Percentiles rank a stretch among this genome's conserved stretches.
Conservation (phyloP, 2,888 invertebrate species). For the Nezara viridula region DNA sequence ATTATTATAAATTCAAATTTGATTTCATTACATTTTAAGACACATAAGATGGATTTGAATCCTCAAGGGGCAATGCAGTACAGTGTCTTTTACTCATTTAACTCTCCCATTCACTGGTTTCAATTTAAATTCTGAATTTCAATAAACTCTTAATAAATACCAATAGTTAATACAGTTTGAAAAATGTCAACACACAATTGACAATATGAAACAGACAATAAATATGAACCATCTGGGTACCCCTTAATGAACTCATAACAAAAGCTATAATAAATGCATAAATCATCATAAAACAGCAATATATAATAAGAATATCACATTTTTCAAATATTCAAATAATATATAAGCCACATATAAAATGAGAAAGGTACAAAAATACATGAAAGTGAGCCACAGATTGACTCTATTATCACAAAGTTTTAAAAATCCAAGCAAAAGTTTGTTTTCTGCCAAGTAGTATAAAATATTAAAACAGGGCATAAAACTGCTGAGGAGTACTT, state of each 20-base stretch:
- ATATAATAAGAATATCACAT: conserved; percentile 7
- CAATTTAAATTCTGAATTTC: too few relatives aligned
- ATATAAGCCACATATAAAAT: not conserved
- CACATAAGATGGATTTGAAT: conserved; percentile 7
- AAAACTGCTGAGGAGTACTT: not conserved
- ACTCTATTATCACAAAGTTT: conserved; percentile 21
- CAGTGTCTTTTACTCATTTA: too few relatives aligned
- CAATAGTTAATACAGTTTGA: not conserved
- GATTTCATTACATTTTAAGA: conserved; percentile 9
- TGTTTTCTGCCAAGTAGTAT: not conserved
- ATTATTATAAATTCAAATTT: conserved; percentile 25
- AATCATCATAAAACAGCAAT: not conserved
- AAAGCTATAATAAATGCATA: not conserved
- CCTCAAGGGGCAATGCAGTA: not conserved
- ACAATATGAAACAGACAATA: not conserved
- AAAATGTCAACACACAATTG: not conserved
- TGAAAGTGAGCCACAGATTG: not conserved
- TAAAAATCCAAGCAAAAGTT: not conserved
- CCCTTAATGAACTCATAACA: not conserved
- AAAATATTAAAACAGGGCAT: not conserved
- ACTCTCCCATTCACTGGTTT: too few relatives aligned
- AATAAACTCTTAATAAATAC: not conserved
- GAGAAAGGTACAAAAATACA: conserved; percentile 19
- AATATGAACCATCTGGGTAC: not conserved
- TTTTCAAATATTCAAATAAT: not conserved